A percentile compares a stretch with the other conserved stretches of the same genome.
phyloP scores from a whole-genome alignment of 2,113 vertebrate species.

The Fulica atra region DNA sequence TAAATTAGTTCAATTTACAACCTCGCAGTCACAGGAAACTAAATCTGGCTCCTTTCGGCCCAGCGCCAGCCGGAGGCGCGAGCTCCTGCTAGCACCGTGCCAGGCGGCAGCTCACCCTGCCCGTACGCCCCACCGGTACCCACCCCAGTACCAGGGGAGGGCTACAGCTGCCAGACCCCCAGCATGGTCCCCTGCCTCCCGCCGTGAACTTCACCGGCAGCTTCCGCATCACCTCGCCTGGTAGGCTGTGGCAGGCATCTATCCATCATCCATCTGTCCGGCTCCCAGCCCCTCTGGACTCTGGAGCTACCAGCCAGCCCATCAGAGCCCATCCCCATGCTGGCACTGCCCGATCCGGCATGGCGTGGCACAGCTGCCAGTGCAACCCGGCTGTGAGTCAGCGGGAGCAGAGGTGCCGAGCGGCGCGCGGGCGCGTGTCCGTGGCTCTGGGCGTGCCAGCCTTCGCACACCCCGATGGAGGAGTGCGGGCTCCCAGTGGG shows the following conservation, averaged over 20 bases:
- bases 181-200: too few species aligned
- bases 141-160: background rate
- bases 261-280: accelerated
- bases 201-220: accelerated
- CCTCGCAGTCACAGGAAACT: constrained; percentile 74
- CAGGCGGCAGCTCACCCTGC: background rate
- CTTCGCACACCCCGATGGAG: background rate
- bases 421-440: background rate
- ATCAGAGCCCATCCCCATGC: background rate
- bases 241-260: accelerated
- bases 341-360: background rate
- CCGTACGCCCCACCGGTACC: background rate
- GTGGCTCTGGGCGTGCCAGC: background rate
- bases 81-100: constrained; percentile 33
- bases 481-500: background rate
- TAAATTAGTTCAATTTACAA: constrained; percentile 80
- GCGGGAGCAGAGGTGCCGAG: background rate
- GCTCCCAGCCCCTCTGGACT: background rate
- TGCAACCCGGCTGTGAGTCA: background rate
- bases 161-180: accelerated
- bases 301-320: background rate
- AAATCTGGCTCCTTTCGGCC: constrained; percentile 73
- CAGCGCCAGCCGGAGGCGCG: constrained; percentile 45
- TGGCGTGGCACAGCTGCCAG: background rate
- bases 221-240: background rate